Evolutionary conservation across 2,113 vertebrate genomes (phyloP), one percentile per base, ranked within the genome.

Genomic region (Laticauda laticaudata): DNA sequence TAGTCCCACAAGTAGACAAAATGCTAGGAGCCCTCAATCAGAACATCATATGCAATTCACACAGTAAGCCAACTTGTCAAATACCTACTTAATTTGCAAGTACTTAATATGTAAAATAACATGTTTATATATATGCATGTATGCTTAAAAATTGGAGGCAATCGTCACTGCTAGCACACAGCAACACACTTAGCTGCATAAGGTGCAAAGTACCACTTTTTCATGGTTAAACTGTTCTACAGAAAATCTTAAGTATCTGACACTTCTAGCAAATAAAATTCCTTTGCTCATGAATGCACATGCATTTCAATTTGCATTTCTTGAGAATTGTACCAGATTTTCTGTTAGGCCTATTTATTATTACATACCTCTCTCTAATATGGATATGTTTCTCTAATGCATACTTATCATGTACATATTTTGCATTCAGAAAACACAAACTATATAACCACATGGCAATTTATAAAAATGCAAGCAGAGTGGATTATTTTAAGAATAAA

Each of bases 201-300:
- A 18, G 10, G 48, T 34, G 18, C n/a, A 21, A 90, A 90, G 1
- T 20, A 34, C 9, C 29, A 5, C 61, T 90, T 90, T 1, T 15
- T 4, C 34, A 29, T 86, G 24, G 23, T 45, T 18, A 55, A 57
- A 91, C 75, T 20, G 34, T 45, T 86, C 53, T 29, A 15, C 5
- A 5, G 24, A 81, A 91, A 81, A 86, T 81, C 34, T 59, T 39
- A 81, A 24, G 20, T 20, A 57, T 59, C 54, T 2, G 54, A n/a
- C 21, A 5, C 21, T 48, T 48, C 53, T 54, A 9, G 20, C 75
- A 14, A 39, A 75, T n/a, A 91, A 39, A n/a, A 48, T 12, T 89
- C 24, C 34, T 55, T 26, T 43, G 87, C 43, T 7, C 51, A 86
- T 54, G 0, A 8, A 39, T 0, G 12, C 0, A 0, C 2, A 4